Conservation (phyloP, 2,797 vertebrate genomes). For the Gobionotothen gibberifrons region DNA sequence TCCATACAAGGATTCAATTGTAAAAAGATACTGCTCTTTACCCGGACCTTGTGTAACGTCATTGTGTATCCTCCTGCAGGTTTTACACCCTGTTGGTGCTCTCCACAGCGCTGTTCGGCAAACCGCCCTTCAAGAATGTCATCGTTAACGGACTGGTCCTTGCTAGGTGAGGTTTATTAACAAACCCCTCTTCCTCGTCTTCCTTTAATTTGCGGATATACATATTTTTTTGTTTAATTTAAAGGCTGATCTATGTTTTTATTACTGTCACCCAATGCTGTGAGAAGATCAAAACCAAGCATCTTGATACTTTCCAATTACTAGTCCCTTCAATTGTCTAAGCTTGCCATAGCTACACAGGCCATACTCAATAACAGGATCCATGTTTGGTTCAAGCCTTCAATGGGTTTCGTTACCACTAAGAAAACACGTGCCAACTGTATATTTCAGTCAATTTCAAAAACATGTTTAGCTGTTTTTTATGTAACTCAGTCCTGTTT, state of each 20-base stretch:
- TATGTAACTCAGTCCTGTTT: no score
- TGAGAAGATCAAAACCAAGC: constrained; percentile 2
- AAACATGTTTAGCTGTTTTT: neutral
- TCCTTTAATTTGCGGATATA: constrained; percentile 5
- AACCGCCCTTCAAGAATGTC: constrained; percentile 96
- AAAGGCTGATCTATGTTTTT: neutral
- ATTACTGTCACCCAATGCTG: neutral
- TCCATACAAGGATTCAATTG: neutral
- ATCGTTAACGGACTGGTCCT: constrained; percentile 96
- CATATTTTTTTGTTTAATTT: neutral
- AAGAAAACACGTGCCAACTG: neutral
- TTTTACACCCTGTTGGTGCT: constrained; percentile 97
- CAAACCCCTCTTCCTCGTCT: neutral
- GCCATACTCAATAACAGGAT: neutral
- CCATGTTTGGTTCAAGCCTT: neutral
- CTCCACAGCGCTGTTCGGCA: constrained; percentile 95
- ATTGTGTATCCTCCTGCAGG: constrained; percentile 77
- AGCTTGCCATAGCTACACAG: neutral
- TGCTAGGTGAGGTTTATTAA: constrained; percentile 85
- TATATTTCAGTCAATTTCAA: neutral
- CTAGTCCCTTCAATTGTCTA: neutral
- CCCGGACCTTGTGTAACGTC: constrained; percentile 24
- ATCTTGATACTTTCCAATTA: neutral
- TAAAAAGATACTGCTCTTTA: neutral
- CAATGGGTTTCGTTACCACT: constrained; percentile 4